Percentiles rank a stretch among this genome's conserved stretches.
Evolutionary conservation across 1,140 invertebrate species (phyloP).

Genomic region (Drosophila tropicalis): DNA sequence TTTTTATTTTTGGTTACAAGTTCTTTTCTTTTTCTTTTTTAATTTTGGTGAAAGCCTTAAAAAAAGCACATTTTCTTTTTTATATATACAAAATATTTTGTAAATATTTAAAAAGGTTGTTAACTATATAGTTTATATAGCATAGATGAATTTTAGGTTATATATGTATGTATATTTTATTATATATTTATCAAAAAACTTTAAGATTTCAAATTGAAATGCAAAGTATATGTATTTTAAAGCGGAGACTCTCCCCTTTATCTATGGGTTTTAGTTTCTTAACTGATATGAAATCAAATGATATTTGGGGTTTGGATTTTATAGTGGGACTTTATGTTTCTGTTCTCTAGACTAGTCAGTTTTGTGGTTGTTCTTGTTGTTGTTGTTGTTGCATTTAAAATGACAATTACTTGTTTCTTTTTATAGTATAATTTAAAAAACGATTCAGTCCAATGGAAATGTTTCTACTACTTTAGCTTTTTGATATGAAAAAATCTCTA

Average conservation of each 20-base stretch:
- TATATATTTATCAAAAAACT: constrained; percentile 5
- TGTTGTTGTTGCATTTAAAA: constrained; percentile 61
- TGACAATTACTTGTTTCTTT: constrained; percentile 44
- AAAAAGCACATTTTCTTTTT: constrained; percentile 39
- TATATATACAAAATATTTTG: constrained; percentile 80
- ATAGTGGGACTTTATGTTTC: constrained; percentile 30
- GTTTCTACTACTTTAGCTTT: constrained; percentile 47
- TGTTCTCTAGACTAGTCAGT: constrained; percentile 51
- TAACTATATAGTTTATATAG: constrained; percentile 48
- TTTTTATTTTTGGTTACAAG: constrained; percentile 58
- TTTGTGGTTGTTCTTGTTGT: neutral
- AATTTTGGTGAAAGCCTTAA: constrained; percentile 74
- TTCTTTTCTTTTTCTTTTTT: constrained; percentile 34
- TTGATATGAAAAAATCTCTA: constrained; percentile 60
- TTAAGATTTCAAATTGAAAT: constrained; percentile 7
- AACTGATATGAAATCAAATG: constrained; percentile 77
- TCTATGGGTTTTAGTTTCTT: constrained; percentile 32
- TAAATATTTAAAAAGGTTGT: constrained; percentile 79
- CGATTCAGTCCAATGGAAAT: constrained; percentile 73
- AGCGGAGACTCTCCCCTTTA: constrained; percentile 8
- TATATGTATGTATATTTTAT: neutral
- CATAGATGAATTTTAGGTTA: constrained; percentile 14
- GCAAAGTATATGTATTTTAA: neutral
- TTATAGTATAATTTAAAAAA: constrained; percentile 42
- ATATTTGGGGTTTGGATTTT: constrained; percentile 50